Base-by-base conservation (phyloP, 2,888 invertebrate species). In the Galerucella nymphaeae region DNA sequence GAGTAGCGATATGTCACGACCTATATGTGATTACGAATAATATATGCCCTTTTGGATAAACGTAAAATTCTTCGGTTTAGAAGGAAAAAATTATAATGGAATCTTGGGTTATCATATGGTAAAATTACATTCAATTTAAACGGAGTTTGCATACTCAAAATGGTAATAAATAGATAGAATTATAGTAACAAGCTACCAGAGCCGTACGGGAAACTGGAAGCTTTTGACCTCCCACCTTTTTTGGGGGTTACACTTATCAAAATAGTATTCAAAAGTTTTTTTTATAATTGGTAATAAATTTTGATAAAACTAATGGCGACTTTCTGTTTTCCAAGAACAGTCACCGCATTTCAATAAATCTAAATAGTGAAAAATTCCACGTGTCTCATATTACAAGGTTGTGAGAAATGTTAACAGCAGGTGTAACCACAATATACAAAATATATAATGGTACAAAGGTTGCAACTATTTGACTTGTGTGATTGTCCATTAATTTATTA, bases 21-120 rank as follows among this genome's bases (percentile, higher is more conserved):
- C 73, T 67, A 70, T 73, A 70, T 63, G 66, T 50, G 73, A 70
- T 70, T 73, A 70, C 58, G 70, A 50, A 61, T 70, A 63, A 63
- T 67, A 57, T 63, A 16, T 16, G 6, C n/a, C 23, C 18, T 50
- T 16, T 20, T 55, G 42, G 45, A 41, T 50, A 53, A 64, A 18
- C 62, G 62, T 66, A 57, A 65, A 66, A 66, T 50, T 14, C 9
- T 38, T 20, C 30, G 65, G 16, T 42, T 42, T 45, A 18, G 8
- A 63, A 45, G 9, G 20, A 42, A 63, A 48, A 48, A 18, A 45
- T 38, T 0, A 38, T 38, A 8, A 38, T 38, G 30, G 30, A 38
- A 8, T 2, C 8, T 38, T 38, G 30, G 30, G 8, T 8, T 2
- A 38, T 38, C 6, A 6, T 30, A 30, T 30, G 30, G 30, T 30